Conservation (phyloP, 2,888 invertebrate species). For the Lasioglossum malachurum region DNA sequence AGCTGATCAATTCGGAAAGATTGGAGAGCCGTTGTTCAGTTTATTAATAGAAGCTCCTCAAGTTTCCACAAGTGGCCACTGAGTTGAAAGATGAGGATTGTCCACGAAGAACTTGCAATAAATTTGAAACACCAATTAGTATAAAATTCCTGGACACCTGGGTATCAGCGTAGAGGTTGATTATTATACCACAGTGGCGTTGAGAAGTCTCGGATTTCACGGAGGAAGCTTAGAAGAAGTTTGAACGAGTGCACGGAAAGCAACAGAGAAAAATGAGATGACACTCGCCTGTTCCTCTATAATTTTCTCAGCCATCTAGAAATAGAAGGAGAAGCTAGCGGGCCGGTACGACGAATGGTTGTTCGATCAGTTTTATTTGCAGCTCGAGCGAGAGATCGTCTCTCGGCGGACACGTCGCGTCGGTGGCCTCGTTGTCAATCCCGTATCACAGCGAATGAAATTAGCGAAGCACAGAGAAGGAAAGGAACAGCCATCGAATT, state of each 20-base stretch:
- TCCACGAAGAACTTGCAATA: not conserved
- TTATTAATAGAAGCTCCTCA: not conserved
- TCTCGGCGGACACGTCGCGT: not conserved
- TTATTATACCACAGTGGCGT: not conserved
- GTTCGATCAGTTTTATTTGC: not conserved
- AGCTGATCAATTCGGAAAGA: not conserved
- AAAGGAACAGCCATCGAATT: conserved; percentile 14
- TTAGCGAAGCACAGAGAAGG: not conserved
- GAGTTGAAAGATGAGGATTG: not conserved
- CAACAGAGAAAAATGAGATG: not conserved
- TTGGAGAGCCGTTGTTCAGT: not conserved
- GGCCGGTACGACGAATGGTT: not conserved
- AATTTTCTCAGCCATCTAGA: not conserved
- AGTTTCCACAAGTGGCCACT: not conserved
- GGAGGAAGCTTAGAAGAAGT: too few relatives aligned
- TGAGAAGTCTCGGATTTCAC: too few relatives aligned
- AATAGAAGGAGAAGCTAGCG: not conserved
- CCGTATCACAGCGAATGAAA: not conserved
- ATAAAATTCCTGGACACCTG: not conserved
- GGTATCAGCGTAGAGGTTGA: not conserved
- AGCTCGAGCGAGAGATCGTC: not conserved
- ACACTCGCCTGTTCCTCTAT: not conserved
- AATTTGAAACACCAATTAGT: not conserved
- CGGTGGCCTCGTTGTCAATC: conserved; percentile 4
- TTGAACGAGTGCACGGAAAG: not conserved